Percentiles rank a stretch among this genome's conserved stretches.
Evolutionary conservation across 1,140 invertebrate genomes (phyloP).

Genomic region (Belonocnema kinseyi): DNA sequence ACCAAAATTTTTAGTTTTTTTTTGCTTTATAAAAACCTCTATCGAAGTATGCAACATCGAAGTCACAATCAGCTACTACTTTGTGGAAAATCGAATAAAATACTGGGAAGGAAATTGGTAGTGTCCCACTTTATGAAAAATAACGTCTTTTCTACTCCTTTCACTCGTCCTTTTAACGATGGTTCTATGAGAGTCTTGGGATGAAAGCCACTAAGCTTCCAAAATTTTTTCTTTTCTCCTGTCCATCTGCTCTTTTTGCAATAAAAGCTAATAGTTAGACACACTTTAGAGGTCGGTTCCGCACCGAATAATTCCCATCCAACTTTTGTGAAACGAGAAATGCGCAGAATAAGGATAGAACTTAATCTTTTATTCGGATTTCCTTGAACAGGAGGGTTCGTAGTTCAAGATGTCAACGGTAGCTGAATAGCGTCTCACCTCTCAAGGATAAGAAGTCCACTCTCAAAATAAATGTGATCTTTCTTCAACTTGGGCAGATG

Average conservation of each 20-base stretch:
- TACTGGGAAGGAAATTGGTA: too few relatives aligned
- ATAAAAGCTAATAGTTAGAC: not conserved
- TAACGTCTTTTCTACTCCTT: too few relatives aligned
- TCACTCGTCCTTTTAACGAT: too few relatives aligned
- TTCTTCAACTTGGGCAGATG: not conserved
- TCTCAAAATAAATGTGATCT: slow-evolving; percentile 41
- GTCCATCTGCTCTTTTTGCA: slow-evolving; percentile 16
- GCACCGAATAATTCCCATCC: not conserved
- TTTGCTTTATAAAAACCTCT: too few relatives aligned
- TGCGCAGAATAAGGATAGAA: not conserved
- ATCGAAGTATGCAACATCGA: too few relatives aligned
- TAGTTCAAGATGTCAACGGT: slow-evolving; percentile 35
- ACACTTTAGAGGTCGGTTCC: not conserved
- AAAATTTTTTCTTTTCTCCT: slow-evolving; percentile 12
- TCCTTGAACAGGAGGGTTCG: slow-evolving; percentile 36
- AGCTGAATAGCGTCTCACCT: not conserved
- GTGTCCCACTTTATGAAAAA: too few relatives aligned
- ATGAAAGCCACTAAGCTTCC: not conserved
- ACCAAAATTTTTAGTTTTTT: too few relatives aligned
- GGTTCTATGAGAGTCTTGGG: too few relatives aligned
- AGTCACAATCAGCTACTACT: too few relatives aligned
- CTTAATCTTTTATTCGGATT: slow-evolving; percentile 1
- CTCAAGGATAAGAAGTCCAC: not conserved
- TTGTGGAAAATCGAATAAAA: too few relatives aligned
- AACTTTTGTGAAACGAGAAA: not conserved